phyloP scores from a whole-genome alignment of 1,140 invertebrate genomes.

The Oedothorax gibbosus region DNA sequence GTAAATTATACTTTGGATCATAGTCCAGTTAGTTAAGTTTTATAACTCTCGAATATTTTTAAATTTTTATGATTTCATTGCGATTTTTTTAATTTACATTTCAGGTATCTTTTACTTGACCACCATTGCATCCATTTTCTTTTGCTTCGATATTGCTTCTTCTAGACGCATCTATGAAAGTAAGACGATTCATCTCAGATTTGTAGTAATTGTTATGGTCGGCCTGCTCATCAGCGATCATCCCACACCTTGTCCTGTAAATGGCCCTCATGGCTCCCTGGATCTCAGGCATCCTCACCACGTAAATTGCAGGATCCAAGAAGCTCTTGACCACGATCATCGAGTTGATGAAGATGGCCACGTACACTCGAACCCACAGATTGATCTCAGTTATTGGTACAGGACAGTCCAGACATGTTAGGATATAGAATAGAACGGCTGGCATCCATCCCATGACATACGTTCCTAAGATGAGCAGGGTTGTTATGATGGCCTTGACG shows the following conservation, averaged over 20 bases:
- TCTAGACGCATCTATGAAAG: conserved; percentile 12
- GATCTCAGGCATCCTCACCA: conserved; percentile 76
- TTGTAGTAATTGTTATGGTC: conserved; percentile 20
- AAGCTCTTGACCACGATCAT: conserved; percentile 76
- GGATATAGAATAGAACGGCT: conserved; percentile 71
- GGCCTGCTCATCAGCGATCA: not conserved
- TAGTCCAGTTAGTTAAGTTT: too few species aligned
- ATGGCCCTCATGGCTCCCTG: conserved; percentile 60
- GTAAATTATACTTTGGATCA: too few species aligned
- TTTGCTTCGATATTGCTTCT: not conserved
- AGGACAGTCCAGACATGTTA: conserved; percentile 72
- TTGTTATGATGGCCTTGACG: conserved; percentile 76
- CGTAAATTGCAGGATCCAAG: conserved; percentile 78
- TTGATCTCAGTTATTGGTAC: conserved; percentile 55
- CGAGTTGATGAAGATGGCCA: conserved; percentile 62
- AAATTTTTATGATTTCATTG: too few species aligned
- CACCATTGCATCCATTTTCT: conserved; percentile 26
- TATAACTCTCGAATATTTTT: too few species aligned
- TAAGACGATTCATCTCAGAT: conserved; percentile 38
- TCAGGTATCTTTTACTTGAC: conserved; percentile 1
- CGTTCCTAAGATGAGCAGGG: conserved; percentile 74
- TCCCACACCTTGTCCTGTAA: conserved; percentile 52
- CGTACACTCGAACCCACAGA: conserved; percentile 53
- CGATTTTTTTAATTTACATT: too few species aligned
- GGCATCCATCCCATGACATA: conserved; percentile 67